These are phyloP conservation scores for Steatornis caripensis DNA, from an alignment of 2,113 vertebrate species.

Conservation along the genomic window DNA sequence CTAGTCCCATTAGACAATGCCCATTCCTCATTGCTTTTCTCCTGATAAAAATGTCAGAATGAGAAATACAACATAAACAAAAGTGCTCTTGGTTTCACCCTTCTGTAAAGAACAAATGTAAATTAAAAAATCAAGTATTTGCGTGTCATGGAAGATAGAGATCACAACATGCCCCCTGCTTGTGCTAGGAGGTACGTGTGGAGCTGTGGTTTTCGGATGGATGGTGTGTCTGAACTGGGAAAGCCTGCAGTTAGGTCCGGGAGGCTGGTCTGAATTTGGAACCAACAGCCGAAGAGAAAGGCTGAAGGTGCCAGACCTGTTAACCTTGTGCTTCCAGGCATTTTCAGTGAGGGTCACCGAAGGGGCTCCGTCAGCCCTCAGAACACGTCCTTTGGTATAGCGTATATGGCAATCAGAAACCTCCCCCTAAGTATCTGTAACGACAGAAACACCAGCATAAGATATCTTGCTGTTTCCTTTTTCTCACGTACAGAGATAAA, in stretches of 20 bases:
- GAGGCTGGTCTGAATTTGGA: fast-evolving
- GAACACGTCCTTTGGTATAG: fast-evolving
- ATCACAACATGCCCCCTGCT: fast-evolving
- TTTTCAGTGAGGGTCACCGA: neutral
- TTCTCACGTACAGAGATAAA: conserved; percentile 5
- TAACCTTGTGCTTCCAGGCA: fast-evolving
- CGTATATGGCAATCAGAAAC: neutral
- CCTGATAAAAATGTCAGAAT: neutral
- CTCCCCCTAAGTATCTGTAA: fast-evolving
- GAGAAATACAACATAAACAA: neutral
- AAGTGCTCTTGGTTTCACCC: neutral
- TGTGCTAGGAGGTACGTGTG: fast-evolving
- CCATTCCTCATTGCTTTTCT: neutral
- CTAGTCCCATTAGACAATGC: neutral
- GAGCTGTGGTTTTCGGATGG: fast-evolving
- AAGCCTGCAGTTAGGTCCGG: fast-evolving
- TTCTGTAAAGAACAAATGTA: neutral
- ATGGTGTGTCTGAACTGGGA: neutral
- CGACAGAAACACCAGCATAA: fast-evolving
- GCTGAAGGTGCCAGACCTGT: fast-evolving
- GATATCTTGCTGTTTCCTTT: neutral
- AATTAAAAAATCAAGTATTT: neutral
- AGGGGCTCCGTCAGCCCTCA: neutral
- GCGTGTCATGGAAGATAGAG: neutral
- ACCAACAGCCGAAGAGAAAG: neutral